Percentiles rank a stretch among this genome's conserved stretches.
These are phyloP conservation scores for Drosophila orena DNA, from an alignment of 1,140 invertebrate genomes.

Conservation along the genomic window DNA sequence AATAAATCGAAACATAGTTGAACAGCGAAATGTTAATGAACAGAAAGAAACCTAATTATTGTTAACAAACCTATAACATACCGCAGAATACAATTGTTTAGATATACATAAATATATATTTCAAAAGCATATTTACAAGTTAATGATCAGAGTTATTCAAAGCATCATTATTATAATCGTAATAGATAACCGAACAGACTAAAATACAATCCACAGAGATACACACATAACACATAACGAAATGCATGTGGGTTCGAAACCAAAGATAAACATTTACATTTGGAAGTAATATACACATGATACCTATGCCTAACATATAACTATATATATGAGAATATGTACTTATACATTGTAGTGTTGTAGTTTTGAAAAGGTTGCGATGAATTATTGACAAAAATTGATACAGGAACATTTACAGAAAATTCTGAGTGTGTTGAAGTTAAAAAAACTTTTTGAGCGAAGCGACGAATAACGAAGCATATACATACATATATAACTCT, in stretches of 20 bases:
- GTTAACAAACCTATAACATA: slow-evolving; percentile 59
- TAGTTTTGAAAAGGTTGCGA: slow-evolving; percentile 64
- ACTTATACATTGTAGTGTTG: slow-evolving; percentile 76
- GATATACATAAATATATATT: slow-evolving; percentile 55
- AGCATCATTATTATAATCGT: slow-evolving; percentile 54
- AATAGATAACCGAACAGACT: slow-evolving; percentile 54
- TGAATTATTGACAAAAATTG: slow-evolving; percentile 70
- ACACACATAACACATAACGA: slow-evolving; percentile 22
- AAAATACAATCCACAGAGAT: slow-evolving; percentile 30
- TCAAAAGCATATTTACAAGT: slow-evolving; percentile 76
- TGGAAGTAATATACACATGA: slow-evolving; percentile 63
- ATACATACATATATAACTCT: slow-evolving; percentile 64
- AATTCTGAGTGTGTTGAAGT: slow-evolving; percentile 80
- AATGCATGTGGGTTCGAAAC: slow-evolving; percentile 49
- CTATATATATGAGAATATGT: slow-evolving; percentile 58
- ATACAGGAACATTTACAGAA: slow-evolving; percentile 82
- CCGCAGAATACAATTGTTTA: slow-evolving; percentile 50
- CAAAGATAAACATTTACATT: slow-evolving; percentile 76
- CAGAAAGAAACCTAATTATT: slow-evolving; percentile 70
- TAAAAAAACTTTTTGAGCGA: slow-evolving; percentile 61
- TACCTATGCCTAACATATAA: slow-evolving; percentile 44
- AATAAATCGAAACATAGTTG: slow-evolving; percentile 44
- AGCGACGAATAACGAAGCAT: slow-evolving; percentile 62
- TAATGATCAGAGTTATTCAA: slow-evolving; percentile 72
- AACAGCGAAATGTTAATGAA: slow-evolving; percentile 68